phyloP scores from a whole-genome alignment of 2,797 vertebrate genomes.

The Botia kubotai region DNA sequence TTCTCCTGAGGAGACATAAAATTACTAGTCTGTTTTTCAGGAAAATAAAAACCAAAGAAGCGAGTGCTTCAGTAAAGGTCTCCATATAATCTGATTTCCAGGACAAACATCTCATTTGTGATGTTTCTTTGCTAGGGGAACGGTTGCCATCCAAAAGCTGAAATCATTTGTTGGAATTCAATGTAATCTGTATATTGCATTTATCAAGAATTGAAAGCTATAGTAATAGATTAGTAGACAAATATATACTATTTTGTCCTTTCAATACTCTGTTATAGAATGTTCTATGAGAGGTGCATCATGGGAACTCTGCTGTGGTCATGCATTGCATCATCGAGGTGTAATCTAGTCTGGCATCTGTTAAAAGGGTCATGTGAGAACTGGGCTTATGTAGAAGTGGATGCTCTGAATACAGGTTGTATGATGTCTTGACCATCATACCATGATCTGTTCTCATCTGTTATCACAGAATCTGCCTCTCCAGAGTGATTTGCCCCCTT shows the following conservation, averaged over 20 bases:
- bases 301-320: background rate
- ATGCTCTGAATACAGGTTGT: background rate
- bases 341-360: background rate
- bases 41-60: background rate
- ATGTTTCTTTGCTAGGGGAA: background rate
- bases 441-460: constrained; percentile 6
- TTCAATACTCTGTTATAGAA: background rate
- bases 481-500: background rate
- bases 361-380: constrained; percentile 1
- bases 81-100: background rate
- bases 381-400: background rate
- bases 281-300: background rate
- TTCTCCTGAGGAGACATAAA: background rate
- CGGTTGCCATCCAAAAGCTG: background rate
- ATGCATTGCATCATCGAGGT: background rate
- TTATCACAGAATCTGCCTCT: background rate
- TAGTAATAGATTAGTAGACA: background rate
- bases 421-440: background rate
- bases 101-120: background rate
- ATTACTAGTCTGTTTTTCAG: background rate
- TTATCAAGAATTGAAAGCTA: background rate
- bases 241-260: background rate
- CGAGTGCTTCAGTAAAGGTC: background rate
- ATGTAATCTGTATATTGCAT: background rate
- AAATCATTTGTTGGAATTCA: background rate